Evolutionary conservation across 2,888 invertebrate species (phyloP).

Genomic region (Xestia ashworthii): DNA sequence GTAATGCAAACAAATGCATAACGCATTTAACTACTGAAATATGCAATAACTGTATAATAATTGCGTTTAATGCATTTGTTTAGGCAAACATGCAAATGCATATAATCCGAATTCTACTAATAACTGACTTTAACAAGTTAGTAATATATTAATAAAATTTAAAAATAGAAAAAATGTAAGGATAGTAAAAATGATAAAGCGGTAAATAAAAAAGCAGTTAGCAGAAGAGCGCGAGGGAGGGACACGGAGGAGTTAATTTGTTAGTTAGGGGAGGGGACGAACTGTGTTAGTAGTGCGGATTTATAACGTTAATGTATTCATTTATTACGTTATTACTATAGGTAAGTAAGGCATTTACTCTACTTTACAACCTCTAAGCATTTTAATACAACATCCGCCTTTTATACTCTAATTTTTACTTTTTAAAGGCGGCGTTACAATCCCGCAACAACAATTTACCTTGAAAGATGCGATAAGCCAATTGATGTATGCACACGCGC

Average conservation of each 20-base stretch:
- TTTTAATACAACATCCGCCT: conserved; percentile 7
- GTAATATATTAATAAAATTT: not conserved
- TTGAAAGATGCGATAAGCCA: conserved; percentile 1
- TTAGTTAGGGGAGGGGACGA: conserved; percentile 4
- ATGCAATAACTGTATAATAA: not conserved
- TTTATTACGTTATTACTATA: not conserved
- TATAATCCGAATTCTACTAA: not conserved
- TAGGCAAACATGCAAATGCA: not conserved
- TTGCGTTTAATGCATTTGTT: not conserved
- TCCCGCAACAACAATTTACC: not conserved
- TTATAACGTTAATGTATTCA: not conserved
- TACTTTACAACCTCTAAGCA: conserved; percentile 26
- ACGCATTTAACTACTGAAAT: not conserved
- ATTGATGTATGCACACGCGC: not conserved
- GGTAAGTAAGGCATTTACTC: conserved; percentile 7
- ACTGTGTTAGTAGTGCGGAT: conserved; percentile 12
- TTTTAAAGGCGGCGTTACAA: not conserved
- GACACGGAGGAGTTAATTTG: not conserved
- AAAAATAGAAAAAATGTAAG: not conserved
- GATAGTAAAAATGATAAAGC: not conserved
- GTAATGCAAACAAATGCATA: not conserved
- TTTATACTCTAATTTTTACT: not conserved
- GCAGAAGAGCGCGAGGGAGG: not conserved
- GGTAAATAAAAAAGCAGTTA: conserved; percentile 19
- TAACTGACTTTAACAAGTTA: not conserved